Conservation (phyloP, 2,113 vertebrate genomes). For the Elachura formosa region DNA sequence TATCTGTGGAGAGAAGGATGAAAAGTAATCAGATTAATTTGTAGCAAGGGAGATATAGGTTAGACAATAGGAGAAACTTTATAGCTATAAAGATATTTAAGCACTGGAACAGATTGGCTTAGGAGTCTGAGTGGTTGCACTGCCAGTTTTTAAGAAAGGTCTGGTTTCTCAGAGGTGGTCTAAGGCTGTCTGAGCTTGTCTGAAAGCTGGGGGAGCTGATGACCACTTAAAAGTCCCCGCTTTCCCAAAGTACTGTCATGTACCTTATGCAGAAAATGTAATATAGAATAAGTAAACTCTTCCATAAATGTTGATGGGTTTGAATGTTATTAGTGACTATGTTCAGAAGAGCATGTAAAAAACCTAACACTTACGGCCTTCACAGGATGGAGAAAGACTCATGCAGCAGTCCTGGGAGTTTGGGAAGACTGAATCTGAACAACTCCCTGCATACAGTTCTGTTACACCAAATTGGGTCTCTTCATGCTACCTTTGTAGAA, state of each 20-base stretch:
- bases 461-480: neutral
- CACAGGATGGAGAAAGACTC: neutral
- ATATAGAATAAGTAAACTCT: neutral
- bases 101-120: neutral
- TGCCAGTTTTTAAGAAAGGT: neutral
- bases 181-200: neutral
- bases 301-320: neutral
- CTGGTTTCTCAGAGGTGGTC: neutral
- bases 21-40: neutral
- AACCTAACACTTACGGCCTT: neutral
- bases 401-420: neutral
- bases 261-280: neutral
- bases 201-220: neutral
- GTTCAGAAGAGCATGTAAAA: neutral
- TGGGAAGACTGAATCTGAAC: neutral
- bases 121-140: neutral
- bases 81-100: neutral
- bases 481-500: neutral
- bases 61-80: neutral
- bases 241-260: neutral
- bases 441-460: neutral
- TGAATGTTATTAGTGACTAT: neutral
- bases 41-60: neutral
- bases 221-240: neutral
- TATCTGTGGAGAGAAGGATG: neutral